Evolutionary conservation across 2,113 vertebrate species (phyloP).

Genomic region (Climacteris rufus): DNA sequence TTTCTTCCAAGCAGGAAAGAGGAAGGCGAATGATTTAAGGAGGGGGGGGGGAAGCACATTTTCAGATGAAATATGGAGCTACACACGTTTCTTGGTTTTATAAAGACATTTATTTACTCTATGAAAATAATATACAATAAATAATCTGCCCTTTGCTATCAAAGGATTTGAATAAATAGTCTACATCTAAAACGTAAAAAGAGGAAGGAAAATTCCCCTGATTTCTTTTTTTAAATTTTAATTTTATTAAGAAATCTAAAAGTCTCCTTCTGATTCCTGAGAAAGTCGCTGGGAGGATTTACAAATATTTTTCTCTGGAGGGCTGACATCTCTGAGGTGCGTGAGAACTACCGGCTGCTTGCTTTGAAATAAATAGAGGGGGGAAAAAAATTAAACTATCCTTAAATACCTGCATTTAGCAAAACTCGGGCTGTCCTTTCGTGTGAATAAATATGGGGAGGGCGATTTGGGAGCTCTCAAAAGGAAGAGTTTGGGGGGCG

Average conservation of each 20-base stretch:
- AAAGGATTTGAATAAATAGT: slow-evolving; percentile 98
- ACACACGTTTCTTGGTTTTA: slow-evolving; percentile 39
- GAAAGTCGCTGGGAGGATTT: slow-evolving; percentile 77
- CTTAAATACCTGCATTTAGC: slow-evolving; percentile 74
- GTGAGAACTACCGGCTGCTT: not conserved
- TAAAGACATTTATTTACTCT: slow-evolving; percentile 88
- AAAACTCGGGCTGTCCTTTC: not conserved
- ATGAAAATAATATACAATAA: slow-evolving; percentile 99
- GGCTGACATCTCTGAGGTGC: not conserved
- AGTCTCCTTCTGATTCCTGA: slow-evolving; percentile 76
- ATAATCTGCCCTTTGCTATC: slow-evolving; percentile 95
- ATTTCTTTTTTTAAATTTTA: not conserved
- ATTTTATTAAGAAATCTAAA: slow-evolving; percentile 71
- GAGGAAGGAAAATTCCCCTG: slow-evolving; percentile 63
- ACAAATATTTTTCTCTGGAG: slow-evolving; percentile 35
- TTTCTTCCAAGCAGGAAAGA: not conserved
- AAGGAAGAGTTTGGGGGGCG: too few species aligned
- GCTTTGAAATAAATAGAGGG: slow-evolving; percentile 34
- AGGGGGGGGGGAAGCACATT: rapidly evolving
- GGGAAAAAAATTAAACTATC: not conserved
- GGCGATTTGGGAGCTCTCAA: not conserved
- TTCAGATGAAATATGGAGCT: not conserved
- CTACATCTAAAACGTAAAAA: slow-evolving; percentile 88
- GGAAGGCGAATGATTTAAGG: not conserved
- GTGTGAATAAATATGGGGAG: not conserved